A percentile compares a stretch with the other conserved stretches of the same genome.
These are phyloP conservation scores for Butastur rufipennis DNA, from an alignment of 2,113 vertebrate species.

Conservation along the genomic window DNA sequence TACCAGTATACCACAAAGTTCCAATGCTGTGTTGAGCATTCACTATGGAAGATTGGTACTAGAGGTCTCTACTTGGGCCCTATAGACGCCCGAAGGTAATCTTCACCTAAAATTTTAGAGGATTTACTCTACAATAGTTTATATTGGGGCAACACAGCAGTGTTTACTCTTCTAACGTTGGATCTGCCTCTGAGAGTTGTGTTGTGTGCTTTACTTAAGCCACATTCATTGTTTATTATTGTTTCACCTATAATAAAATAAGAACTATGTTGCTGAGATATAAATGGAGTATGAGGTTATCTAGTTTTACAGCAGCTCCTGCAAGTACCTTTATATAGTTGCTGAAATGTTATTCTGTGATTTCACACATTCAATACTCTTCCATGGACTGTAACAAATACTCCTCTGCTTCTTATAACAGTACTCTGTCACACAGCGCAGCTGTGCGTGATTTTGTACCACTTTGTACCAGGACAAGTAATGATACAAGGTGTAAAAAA, in stretches of 20 bases:
- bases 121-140: neutral
- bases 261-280: neutral
- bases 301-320: neutral
- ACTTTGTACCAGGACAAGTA: neutral
- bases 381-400: neutral
- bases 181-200: neutral
- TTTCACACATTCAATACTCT: neutral
- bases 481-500: neutral
- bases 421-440: neutral
- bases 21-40: neutral
- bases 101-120: neutral
- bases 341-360: neutral
- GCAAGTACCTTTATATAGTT: neutral
- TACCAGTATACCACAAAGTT: neutral
- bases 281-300: neutral
- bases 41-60: neutral
- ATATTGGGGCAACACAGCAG: neutral
- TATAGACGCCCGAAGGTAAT: neutral
- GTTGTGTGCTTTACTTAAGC: neutral
- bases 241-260: neutral
- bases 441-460: neutral
- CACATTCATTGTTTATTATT: neutral
- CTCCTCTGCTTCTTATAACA: neutral
- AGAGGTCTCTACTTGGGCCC: neutral
- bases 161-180: neutral